Base-by-base conservation (phyloP, 2,888 invertebrate species). In the Asteroscopus sphinx region DNA sequence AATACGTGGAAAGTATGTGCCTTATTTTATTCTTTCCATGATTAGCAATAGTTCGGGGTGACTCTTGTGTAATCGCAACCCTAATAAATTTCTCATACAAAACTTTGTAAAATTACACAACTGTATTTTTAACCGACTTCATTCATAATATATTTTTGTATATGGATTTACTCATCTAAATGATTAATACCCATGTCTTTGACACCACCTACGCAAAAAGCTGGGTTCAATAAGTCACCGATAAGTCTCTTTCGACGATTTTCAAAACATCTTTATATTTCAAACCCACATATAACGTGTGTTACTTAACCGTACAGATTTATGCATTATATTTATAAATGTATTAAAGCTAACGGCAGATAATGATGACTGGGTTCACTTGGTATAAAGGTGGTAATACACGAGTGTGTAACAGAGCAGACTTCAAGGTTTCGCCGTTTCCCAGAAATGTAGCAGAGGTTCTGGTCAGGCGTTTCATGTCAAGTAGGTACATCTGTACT, bases 271-370 rank as follows among this genome's bases (percentile, higher is more conserved):
- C 44, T 66, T 58, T 58, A 44, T 48, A 7, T 30, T 58, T 13
- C 30, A 58, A 49, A 33, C 62, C 62, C 45, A 63, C 49, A 36
- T 21, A 12, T 46, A 32, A 35, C 7, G 5, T 13, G 28, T 33
- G 35, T 48, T 48, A 44, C 48, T 26, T 40, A 44, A 40, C 33
- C 7, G 15, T 66, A 48, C 48, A 48, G n/a, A 45, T 49, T 58
- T 58, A 56, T 58, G 35, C 30, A 51, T 41, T 59, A 51, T 59
- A 58, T 67, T 51, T 46, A 64, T 64, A 64, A 64, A 39, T 33
- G 44, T 60, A 62, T 63, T 63, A 37, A 69, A 63, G 40, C 40
- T 69, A 57, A 66, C 69, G 56, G 66, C 36, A 33, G 33, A 35
- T 69, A 67, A 67, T 52, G 57, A 64, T 52, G 57, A 47, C 66